Conservation (phyloP, 2,797 vertebrate species). For the Rhabdophis nuchalis region DNA sequence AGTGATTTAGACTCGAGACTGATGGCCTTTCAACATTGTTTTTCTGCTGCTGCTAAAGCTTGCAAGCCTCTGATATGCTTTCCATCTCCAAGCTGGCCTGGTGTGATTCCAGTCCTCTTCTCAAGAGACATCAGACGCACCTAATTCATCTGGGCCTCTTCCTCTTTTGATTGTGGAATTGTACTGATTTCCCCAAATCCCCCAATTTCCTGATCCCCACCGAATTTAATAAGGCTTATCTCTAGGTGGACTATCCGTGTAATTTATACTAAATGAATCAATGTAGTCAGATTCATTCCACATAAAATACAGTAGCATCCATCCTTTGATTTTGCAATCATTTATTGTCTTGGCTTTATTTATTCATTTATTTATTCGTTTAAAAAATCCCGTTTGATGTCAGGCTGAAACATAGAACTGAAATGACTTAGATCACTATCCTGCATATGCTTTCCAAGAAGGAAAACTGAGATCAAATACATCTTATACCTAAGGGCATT, state of each 20-base stretch:
- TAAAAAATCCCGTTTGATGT: rapidly evolving
- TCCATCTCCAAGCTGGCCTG: not conserved
- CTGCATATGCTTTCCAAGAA: not conserved
- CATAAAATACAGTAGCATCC: not conserved
- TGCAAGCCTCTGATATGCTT: not conserved
- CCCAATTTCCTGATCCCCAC: not conserved
- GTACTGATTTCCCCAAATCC: not conserved
- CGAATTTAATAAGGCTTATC: not conserved
- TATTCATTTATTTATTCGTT: not conserved
- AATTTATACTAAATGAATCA: not conserved
- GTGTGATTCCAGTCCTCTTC: not conserved
- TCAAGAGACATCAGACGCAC: not conserved
- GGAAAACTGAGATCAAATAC: not conserved
- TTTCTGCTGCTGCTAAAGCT: not conserved
- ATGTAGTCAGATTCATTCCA: not conserved
- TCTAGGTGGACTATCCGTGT: not conserved
- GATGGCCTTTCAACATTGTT: not conserved
- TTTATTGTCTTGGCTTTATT: not conserved
- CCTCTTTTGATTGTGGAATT: not conserved
- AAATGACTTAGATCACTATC: not conserved
- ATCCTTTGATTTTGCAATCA: not conserved
- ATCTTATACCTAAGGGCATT: not conserved
- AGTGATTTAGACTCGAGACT: not conserved
- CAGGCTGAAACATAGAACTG: not conserved
- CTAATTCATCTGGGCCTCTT: not conserved